Evolutionary conservation across 1,140 invertebrate genomes (phyloP).

Genomic region (Patella vulgata): DNA sequence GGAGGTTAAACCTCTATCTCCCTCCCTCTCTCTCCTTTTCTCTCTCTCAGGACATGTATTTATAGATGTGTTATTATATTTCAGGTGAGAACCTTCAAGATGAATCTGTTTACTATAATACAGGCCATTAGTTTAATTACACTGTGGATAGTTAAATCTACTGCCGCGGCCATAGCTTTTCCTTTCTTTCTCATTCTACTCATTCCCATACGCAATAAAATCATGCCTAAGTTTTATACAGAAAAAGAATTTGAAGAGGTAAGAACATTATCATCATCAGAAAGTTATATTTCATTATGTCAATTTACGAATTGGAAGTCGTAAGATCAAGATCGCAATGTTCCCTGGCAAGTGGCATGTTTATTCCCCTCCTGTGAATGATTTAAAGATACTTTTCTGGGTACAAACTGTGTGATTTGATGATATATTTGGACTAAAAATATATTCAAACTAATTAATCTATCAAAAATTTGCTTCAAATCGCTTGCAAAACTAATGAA

Average conservation of each 20-base stretch:
- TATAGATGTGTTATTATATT: too few species aligned
- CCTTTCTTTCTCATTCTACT: slow-evolving; percentile 93
- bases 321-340: background rate
- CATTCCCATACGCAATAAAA: slow-evolving; percentile 81
- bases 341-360: background rate
- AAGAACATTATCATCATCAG: slow-evolving; percentile 25
- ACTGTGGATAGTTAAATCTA: slow-evolving; percentile 90
- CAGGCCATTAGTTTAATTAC: slow-evolving; percentile 82
- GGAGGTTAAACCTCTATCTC: too few species aligned
- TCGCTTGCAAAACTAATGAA: too few species aligned
- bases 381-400: too few species aligned
- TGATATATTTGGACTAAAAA: too few species aligned
- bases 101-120: slow-evolving; percentile 90
- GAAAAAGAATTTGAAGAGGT: slow-evolving; percentile 75
- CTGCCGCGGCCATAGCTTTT: slow-evolving; percentile 84
- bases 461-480: too few species aligned
- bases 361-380: background rate
- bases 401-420: too few species aligned
- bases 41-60: too few species aligned
- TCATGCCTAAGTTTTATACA: slow-evolving; percentile 80
- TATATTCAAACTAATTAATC: too few species aligned
- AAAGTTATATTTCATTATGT: background rate
- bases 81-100: slow-evolving; percentile 87
- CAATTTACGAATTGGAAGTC: background rate
- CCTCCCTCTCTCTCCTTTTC: too few species aligned